Evolutionary conservation across 2,797 vertebrate genomes (phyloP).

Genomic region (Orientallactaga sibirica): DNA sequence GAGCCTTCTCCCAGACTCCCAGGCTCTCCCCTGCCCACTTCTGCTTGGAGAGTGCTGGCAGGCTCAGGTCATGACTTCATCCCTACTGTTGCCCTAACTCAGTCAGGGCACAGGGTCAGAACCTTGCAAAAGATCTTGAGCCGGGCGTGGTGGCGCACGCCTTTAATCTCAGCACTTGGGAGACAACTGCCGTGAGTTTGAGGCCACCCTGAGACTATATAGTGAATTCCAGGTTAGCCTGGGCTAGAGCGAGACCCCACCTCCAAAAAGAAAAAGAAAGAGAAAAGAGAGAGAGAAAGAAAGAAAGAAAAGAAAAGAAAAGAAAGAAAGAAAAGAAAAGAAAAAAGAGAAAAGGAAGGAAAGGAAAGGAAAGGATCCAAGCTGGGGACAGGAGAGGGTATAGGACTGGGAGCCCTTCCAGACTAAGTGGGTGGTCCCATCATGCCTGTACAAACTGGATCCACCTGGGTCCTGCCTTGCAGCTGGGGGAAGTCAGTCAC

Average conservation of each 20-base stretch:
- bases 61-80: neutral
- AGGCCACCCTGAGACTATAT: no score
- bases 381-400: neutral
- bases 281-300: no score
- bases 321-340: no score
- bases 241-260: no score
- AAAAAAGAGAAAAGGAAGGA: neutral
- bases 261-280: no score
- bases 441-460: neutral
- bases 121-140: neutral
- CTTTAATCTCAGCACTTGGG: no score
- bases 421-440: neutral
- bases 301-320: no score
- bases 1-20: constrained; percentile 18
- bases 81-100: neutral
- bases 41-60: neutral
- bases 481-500: neutral
- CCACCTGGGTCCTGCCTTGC: neutral
- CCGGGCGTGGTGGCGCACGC: no score
- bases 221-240: no score
- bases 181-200: no score
- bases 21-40: neutral
- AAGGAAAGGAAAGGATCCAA: neutral
- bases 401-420: neutral
- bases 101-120: neutral